Evolutionary conservation across 2,113 vertebrate genomes (phyloP).

Genomic region (Felis chaus): DNA sequence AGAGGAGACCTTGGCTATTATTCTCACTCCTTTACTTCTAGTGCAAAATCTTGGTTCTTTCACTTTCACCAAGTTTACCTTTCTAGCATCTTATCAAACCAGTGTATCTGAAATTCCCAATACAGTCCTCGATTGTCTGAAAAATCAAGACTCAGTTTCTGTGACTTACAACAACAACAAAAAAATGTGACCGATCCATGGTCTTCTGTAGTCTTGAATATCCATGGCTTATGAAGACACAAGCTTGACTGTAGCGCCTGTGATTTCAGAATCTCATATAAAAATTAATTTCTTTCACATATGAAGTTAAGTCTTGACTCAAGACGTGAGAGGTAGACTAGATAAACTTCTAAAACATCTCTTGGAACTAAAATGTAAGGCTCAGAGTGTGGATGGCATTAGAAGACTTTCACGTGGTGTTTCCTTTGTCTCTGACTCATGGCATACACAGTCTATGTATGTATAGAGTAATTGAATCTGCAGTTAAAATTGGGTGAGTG

Average conservation of each 20-base stretch:
- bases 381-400: background rate
- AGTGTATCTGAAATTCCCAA: background rate
- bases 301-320: background rate
- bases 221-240: background rate
- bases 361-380: background rate
- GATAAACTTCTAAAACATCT: background rate
- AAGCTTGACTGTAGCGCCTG: background rate
- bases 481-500: background rate
- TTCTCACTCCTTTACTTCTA: background rate
- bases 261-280: background rate
- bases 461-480: background rate
- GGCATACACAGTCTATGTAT: background rate
- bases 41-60: background rate
- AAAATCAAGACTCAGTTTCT: background rate
- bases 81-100: background rate
- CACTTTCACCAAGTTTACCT: background rate
- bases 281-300: background rate
- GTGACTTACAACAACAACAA: background rate
- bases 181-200: background rate
- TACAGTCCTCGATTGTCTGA: background rate
- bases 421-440: background rate
- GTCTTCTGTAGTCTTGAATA: background rate
- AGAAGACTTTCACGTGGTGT: background rate
- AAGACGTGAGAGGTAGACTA: background rate
- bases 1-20: fast-evolving